Percentiles rank a stretch among this genome's conserved stretches.
Conservation (phyloP, 2,888 invertebrate species). For the Cataglyphis altisquamis region DNA sequence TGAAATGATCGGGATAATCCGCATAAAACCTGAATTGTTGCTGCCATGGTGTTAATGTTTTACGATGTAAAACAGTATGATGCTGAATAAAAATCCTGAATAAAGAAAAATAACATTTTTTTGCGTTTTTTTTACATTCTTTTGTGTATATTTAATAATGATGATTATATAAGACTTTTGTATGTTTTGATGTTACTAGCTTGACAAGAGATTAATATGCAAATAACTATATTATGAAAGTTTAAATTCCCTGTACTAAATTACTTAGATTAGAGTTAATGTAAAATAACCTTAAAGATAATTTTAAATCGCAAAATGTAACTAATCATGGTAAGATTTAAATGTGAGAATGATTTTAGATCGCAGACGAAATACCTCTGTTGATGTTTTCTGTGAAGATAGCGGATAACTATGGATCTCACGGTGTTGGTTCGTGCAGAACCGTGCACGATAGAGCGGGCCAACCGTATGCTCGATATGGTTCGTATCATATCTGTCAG, state of each 20-base stretch:
- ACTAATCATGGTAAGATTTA: neutral
- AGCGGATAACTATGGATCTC: slow-evolving; percentile 89
- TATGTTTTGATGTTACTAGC: neutral
- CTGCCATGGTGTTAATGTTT: slow-evolving; percentile 83
- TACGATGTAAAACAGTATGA: slow-evolving; percentile 79
- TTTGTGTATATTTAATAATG: neutral
- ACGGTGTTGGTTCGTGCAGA: slow-evolving; percentile 88
- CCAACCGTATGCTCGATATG: slow-evolving; percentile 89
- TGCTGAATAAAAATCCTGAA: slow-evolving; percentile 76
- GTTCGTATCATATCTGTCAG: slow-evolving; percentile 90
- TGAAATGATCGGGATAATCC: slow-evolving; percentile 91
- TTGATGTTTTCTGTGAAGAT: slow-evolving; percentile 88
- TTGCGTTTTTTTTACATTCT: neutral
- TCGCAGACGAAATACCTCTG: slow-evolving; percentile 87
- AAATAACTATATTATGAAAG: neutral
- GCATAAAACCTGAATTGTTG: slow-evolving; percentile 87
- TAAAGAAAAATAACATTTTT: neutral
- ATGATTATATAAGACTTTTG: neutral
- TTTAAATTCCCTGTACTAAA: neutral
- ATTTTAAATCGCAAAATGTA: neutral
- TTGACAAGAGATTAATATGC: neutral
- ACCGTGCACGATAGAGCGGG: slow-evolving; percentile 89
- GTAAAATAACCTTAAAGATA: slow-evolving; percentile 38
- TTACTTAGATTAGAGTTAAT: neutral
- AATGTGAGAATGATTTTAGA: neutral